phyloP scores from a whole-genome alignment of 2,888 invertebrate genomes.

The Drosophila monieri region DNA sequence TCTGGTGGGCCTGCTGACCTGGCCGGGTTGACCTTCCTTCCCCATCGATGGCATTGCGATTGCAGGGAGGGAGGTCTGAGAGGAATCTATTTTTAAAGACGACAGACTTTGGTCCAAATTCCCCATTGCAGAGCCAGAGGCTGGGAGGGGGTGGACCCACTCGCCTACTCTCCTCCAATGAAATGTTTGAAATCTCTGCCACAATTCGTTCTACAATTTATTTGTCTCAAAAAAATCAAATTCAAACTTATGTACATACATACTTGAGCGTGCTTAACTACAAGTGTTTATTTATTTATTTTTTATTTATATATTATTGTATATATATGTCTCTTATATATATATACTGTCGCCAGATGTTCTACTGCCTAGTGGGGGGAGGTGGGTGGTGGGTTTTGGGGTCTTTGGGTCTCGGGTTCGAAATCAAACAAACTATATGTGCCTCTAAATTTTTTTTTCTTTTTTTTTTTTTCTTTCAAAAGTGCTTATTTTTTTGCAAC shows the following conservation, averaged over 20 bases:
- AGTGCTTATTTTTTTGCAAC: too few species aligned
- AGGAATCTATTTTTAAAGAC: background rate
- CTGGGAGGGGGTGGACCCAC: too few species aligned
- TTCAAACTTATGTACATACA: slow-evolving; percentile 63
- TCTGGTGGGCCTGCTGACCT: too few species aligned
- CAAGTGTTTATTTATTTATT: slow-evolving; percentile 26
- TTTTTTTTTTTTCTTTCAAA: slow-evolving; percentile 1
- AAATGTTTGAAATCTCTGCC: slow-evolving; percentile 36
- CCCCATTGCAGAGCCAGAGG: too few species aligned
- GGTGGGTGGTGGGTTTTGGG: background rate
- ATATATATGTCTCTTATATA: slow-evolving; percentile 37
- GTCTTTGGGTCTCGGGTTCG: background rate
- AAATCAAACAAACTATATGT: slow-evolving; percentile 15
- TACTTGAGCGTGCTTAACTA: slow-evolving; percentile 39
- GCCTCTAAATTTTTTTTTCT: slow-evolving; percentile 31
- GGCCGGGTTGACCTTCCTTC: too few species aligned
- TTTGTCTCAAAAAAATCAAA: slow-evolving; percentile 42
- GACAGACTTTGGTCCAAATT: too few species aligned
- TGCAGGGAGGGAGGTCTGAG: too few species aligned
- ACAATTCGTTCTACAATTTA: slow-evolving; percentile 45
- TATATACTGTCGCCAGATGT: slow-evolving; percentile 36
- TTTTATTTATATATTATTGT: slow-evolving; percentile 20
- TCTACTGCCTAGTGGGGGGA: slow-evolving; percentile 17
- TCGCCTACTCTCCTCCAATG: too few species aligned
- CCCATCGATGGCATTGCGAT: too few species aligned